These are phyloP conservation scores for Andrena cerasifolii DNA, from an alignment of 1,140 invertebrate genomes.

Conservation along the genomic window DNA sequence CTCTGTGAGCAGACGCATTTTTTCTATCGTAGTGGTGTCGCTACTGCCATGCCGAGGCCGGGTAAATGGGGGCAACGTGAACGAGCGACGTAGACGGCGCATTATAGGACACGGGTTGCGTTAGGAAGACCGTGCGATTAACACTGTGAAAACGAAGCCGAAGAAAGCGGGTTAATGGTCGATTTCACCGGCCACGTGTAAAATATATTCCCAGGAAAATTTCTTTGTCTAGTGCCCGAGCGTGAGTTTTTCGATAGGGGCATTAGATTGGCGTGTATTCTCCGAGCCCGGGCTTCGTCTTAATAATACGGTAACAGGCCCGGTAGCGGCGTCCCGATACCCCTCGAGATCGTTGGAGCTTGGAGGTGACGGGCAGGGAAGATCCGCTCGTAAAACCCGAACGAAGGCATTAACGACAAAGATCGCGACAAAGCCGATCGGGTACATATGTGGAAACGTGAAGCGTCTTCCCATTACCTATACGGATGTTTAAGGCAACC, in stretches of 20 bases:
- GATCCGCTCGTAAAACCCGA: conserved; percentile 16
- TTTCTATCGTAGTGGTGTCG: no score
- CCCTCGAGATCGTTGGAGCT: no score
- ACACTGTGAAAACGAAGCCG: conserved; percentile 22
- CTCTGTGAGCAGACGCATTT: conserved; percentile 83
- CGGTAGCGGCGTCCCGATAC: neutral
- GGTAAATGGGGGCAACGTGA: no score
- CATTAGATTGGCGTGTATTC: no score
- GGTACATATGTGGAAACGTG: neutral
- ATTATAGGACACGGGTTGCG: no score
- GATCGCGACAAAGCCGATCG: conserved; percentile 26
- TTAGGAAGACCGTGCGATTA: neutral
- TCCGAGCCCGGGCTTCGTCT: no score
- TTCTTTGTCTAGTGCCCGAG: neutral
- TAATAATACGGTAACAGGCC: no score
- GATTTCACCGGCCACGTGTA: conserved; percentile 19
- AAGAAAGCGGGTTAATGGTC: conserved; percentile 44
- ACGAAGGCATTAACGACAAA: neutral
- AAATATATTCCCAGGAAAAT: conserved; percentile 24
- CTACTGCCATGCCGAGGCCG: no score
- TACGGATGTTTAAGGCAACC: conserved; percentile 93
- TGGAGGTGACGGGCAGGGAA: no score
- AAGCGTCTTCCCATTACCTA: conserved; percentile 82
- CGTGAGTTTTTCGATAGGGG: no score
- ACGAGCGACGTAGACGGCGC: no score